Base-by-base conservation (phyloP, 2,113 vertebrate genomes). In the Menura novaehollandiae region DNA sequence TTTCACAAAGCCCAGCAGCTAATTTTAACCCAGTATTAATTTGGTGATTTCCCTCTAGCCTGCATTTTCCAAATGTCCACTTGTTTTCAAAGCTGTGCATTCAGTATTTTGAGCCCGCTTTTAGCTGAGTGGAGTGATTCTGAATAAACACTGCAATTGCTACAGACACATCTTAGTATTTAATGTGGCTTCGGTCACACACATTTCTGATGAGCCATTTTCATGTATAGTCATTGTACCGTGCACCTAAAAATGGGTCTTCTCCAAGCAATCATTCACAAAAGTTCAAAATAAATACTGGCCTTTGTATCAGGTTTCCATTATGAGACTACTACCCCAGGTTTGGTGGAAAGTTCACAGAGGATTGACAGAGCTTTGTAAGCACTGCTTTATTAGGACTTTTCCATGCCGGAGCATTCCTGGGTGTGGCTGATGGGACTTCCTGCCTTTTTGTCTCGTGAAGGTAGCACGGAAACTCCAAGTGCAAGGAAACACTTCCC, bases 401-500 rank as follows among this genome's bases (percentile, higher is more conserved):
- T 91, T 89, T 95, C 86, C 77, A 32, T 63, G 44, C 64, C 0
- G 4, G 52, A 89, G 84, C 49, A 33, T 81, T 96, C 68, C 84
- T 41, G 93, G 94, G 94, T 93, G 95, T 87, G 93, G 73, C 77
- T 71, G 56, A 51, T 92, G 86, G 69, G 91, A 95, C 95, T 97
- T 97, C 96, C 96, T 92, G 94, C 69, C 64, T 89, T 81, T 94
- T 74, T 95, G 86, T 91, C 77, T 55, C 1, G 0, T 28, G 68
- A 46, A 93, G 64, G 91, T 69, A 92, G 86, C 52, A 75, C 47
- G 1, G 73, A 89, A 62, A 7, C 44, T 74, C 64, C 7, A 2
- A 89, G 56, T 10, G 47, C 93, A 93, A 86, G 86, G 89, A 89
- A 92, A 63, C 23, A 28, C 59, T 89, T 88, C 60, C 68, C 0